Conservation (phyloP, 2,113 vertebrate genomes). For the Platichthys flesus region DNA sequence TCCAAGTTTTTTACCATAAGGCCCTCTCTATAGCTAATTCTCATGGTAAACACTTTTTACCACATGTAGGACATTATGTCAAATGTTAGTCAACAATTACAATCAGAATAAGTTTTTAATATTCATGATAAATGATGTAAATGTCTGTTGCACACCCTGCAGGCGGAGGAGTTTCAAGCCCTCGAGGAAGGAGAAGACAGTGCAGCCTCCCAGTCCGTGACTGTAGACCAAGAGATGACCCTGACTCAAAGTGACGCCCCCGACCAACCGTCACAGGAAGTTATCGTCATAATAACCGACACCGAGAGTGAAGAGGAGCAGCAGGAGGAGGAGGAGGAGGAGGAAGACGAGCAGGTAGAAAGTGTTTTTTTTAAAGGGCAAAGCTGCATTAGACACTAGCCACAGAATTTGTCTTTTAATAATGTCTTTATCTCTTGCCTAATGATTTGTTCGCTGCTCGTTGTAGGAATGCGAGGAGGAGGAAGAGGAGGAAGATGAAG, state of each 20-base stretch:
- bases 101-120: too few species aligned
- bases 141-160: background rate
- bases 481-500: constrained; percentile 90
- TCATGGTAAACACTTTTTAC: too few species aligned
- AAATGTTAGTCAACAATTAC: too few species aligned
- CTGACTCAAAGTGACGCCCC: constrained; percentile 82
- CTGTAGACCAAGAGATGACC: constrained; percentile 85
- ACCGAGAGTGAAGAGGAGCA: constrained; percentile 91
- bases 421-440: background rate
- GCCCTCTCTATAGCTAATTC: too few species aligned
- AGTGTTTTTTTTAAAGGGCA: background rate
- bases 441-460: background rate
- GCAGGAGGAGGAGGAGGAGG: constrained; percentile 90
- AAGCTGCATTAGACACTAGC: background rate
- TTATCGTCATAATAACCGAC: constrained; percentile 94
- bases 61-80: too few species aligned
- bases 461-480: constrained; percentile 85
- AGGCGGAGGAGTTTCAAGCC: constrained; percentile 86
- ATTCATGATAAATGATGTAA: background rate
- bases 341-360: constrained; percentile 78
- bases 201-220: constrained; percentile 83
- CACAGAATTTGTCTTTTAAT: background rate
- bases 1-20: too few species aligned
- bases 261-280: constrained; percentile 86
- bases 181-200: constrained; percentile 88